These are phyloP conservation scores for Diceros bicornis DNA, from an alignment of 2,797 vertebrate genomes.

Conservation along the genomic window DNA sequence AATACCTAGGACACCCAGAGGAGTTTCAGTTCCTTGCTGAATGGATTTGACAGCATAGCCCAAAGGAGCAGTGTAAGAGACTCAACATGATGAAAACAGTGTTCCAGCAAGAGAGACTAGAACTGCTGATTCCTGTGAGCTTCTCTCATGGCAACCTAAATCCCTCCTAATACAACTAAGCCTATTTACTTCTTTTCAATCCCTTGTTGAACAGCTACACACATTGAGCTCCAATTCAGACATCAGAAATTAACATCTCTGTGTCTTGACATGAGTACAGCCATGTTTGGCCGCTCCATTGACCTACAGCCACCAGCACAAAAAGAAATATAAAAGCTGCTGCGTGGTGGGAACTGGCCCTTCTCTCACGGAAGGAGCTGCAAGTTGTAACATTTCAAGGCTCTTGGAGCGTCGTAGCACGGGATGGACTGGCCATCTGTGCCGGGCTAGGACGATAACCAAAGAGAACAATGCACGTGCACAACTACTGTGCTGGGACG, in stretches of 20 bases:
- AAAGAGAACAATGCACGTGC: too few species aligned
- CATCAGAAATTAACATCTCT: not conserved
- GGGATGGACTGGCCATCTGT: too few species aligned
- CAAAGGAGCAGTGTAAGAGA: not conserved
- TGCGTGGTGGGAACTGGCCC: too few species aligned
- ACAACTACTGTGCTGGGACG: too few species aligned
- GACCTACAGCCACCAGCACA: too few species aligned
- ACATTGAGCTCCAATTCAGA: not conserved
- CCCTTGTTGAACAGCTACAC: not conserved
- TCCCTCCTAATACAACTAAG: slow-evolving; percentile 37
- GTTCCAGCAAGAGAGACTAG: not conserved
- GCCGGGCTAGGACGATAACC: too few species aligned
- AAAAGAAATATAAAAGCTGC: too few species aligned
- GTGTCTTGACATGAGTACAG: too few species aligned
- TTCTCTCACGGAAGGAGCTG: too few species aligned
- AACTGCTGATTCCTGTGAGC: not conserved
- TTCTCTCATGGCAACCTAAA: not conserved
- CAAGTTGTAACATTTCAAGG: too few species aligned
- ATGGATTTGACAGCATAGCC: not conserved
- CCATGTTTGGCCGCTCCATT: too few species aligned
- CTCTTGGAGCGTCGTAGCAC: too few species aligned
- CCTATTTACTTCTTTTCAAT: not conserved
- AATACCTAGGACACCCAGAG: not conserved
- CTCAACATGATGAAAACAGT: not conserved
- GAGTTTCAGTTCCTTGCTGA: not conserved